Base-by-base conservation (phyloP, 2,888 invertebrate species). In the Halictus ligatus region DNA sequence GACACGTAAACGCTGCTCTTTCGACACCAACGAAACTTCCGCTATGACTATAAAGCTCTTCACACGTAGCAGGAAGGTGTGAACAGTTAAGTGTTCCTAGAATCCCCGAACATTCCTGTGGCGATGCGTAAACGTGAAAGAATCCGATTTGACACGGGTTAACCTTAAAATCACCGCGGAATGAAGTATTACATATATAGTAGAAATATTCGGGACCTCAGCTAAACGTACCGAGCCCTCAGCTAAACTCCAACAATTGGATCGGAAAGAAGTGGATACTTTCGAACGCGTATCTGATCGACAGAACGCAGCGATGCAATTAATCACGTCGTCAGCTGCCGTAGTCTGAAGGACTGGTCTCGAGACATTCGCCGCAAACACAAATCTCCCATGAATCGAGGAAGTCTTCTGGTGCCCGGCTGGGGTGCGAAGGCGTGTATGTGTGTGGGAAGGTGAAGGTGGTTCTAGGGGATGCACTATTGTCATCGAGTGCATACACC, bases 41-140 rank as follows among this genome's bases (percentile, higher is more conserved):
- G 40, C 69, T 69, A 40, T 8, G 18, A 48, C 64, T 73, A 21
- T 50, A 75, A 77, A 74, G 54, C 73, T 58, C 46, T 50, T 67
- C 15, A n/a, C 60, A 29, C 46, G 60, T 43, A 67, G 73, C 43
- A 50, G 64, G 35, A 71, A 71, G 75, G 83, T 73, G 67, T 29
- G 69, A 58, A 78, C 58, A 60, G 78, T 12, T 72, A 75, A 84
- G 78, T 73, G 78, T 67, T 75, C 75, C 50, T 50, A 40, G 54
- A 54, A 77, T 76, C 69, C 73, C 18, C 40, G 54, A 75, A 74
- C 78, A 84, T 84, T 83, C 84, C 83, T 75, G 48, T 75, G 74
- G 71, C 78, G 7, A 83, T 77, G 48, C 54, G 74, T 73, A 29
- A 29, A 50, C 69, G 58, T 18, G 40, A 64, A 48, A 35, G 60